These are phyloP conservation scores for Sphaerophoria rueppellii DNA, from an alignment of 2,888 invertebrate species.

Conservation along the genomic window DNA sequence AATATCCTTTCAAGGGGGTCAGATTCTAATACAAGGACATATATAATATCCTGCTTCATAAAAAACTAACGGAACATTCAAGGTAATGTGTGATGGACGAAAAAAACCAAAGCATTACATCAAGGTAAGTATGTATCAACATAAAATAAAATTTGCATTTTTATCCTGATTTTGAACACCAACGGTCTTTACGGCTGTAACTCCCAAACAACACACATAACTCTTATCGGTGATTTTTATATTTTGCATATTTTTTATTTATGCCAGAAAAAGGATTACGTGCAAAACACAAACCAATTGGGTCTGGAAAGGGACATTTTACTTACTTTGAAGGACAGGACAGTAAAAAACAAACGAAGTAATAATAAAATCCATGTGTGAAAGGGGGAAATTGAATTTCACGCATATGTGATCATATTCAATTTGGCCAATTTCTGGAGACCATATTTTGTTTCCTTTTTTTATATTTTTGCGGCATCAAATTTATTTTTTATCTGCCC, in stretches of 20 bases:
- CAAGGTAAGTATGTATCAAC: slow-evolving; percentile 9
- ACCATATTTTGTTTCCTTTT: slow-evolving; percentile 24
- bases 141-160: slow-evolving; percentile 36
- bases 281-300: slow-evolving; percentile 62
- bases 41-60: too few species aligned
- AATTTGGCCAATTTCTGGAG: slow-evolving; percentile 75
- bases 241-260: background rate
- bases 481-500: slow-evolving; percentile 9
- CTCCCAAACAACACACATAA: background rate
- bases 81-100: too few species aligned
- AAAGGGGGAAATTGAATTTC: slow-evolving; percentile 74
- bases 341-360: slow-evolving; percentile 15
- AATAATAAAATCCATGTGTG: slow-evolving; percentile 27
- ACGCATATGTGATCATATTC: slow-evolving; percentile 76
- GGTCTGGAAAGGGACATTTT: slow-evolving; percentile 57
- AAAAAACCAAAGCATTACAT: too few species aligned
- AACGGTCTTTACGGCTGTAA: background rate
- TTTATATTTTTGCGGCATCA: slow-evolving; percentile 17
- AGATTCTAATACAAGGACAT: too few species aligned
- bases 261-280: slow-evolving; percentile 58
- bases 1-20: too few species aligned
- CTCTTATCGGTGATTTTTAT: slow-evolving; percentile 19
- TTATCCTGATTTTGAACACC: slow-evolving; percentile 13
- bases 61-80: background rate
- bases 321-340: slow-evolving; percentile 45